Evolutionary conservation across 2,888 invertebrate genomes (phyloP), one percentile per base, ranked within the genome.

Genomic region (Thera britannica): DNA sequence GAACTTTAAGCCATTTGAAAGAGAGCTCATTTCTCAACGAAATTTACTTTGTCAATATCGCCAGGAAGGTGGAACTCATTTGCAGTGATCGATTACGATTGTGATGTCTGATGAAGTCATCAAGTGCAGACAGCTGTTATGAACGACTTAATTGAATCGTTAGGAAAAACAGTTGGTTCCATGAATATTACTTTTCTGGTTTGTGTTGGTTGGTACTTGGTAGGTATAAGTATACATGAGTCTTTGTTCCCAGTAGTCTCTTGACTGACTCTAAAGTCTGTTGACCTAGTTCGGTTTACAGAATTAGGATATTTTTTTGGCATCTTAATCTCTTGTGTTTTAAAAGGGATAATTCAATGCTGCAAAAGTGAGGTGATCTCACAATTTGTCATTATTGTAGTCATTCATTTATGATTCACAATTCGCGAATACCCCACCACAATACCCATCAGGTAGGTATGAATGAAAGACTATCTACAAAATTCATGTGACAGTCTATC

Each of bases 71-170:
- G 54, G 57, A 61, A 61, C 68, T 56, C 68, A 60, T 65, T 62
- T 62, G 49, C 63, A 12, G 63, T 71, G 69, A 72, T 71, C 46
- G 57, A 72, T 71, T 55, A 63, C 65, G 56, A 63, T 72, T 60
- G 68, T 68, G 69, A 57, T 56, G 62, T 62, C 65, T 70, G 35
- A 64, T 58, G 57, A 64, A 64, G 63, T 64, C 60, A 68, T 68
- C 46, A 64, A 61, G 44, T 38, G 44, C 52, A 64, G 57, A 35
- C 67, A 60, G 59, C 52, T 65, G 51, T 70, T 67, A 70, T 65
- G 51, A 58, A 65, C 65, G 67, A 67, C 67, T 55, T 36, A 54
- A 49, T 62, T 54, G 62, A 57, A 61, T 54, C 58, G 36, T 55
- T 48, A 36, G 55, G 46, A 54, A 49, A 62, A 56, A 62, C 34